Evolutionary conservation across 2,797 vertebrate genomes (phyloP).

Genomic region (Coregonus ussuriensis): DNA sequence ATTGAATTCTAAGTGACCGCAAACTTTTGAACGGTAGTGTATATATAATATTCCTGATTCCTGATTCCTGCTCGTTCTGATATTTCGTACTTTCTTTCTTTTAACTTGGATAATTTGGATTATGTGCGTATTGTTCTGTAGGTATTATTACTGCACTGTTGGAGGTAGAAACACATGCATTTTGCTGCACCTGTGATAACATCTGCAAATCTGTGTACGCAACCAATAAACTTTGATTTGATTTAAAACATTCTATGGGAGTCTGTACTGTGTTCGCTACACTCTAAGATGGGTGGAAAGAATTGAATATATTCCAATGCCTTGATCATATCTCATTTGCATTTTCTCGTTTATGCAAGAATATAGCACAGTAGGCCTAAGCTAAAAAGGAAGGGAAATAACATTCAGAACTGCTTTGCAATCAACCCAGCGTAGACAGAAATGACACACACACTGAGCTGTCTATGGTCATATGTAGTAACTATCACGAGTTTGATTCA

Average conservation of each 20-base stretch:
- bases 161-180: too few species aligned
- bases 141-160: too few species aligned
- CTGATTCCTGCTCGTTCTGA: too few species aligned
- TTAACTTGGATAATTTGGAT: too few species aligned
- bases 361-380: neutral
- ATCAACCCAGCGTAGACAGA: neutral
- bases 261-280: neutral
- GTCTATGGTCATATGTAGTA: neutral
- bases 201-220: too few species aligned
- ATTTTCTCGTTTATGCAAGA: neutral
- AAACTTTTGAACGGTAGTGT: too few species aligned
- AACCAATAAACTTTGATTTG: neutral
- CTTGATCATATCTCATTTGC: neutral
- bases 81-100: too few species aligned
- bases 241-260: neutral
- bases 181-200: too few species aligned
- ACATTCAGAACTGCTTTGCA: neutral
- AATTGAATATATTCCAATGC: neutral
- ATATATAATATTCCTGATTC: too few species aligned
- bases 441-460: neutral
- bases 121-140: too few species aligned
- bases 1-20: too few species aligned
- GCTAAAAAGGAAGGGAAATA: too few species aligned
- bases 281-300: neutral
- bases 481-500: neutral